Percentiles rank a stretch among this genome's conserved stretches.
phyloP scores from a whole-genome alignment of 2,888 invertebrate species.

The Macaria notata region DNA sequence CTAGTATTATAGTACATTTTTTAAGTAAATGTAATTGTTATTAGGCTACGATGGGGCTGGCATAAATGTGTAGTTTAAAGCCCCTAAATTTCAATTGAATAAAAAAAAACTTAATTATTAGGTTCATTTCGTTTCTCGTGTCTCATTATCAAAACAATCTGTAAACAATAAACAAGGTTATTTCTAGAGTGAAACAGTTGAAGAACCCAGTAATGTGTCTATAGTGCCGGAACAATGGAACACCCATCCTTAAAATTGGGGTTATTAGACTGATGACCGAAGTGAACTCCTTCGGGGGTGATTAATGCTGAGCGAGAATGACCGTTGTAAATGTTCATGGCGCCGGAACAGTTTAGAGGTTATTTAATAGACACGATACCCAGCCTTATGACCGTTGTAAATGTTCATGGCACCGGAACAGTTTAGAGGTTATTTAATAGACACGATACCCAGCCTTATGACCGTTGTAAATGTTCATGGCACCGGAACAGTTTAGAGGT shows the following conservation, averaged over 20 bases:
- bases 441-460: too few species aligned
- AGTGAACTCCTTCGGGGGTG: constrained; percentile 50
- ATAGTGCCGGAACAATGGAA: constrained; percentile 38
- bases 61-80: too few species aligned
- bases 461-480: constrained; percentile 25
- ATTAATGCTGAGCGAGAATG: constrained; percentile 48
- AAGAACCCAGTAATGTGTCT: constrained; percentile 39
- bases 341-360: constrained; percentile 17
- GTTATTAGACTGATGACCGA: constrained; percentile 39
- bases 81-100: too few species aligned
- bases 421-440: neutral
- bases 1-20: too few species aligned
- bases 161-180: neutral
- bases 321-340: constrained; percentile 35
- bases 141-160: neutral
- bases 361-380: constrained; percentile 10
- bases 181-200: neutral
- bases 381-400: constrained; percentile 35
- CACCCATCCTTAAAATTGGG: constrained; percentile 25
- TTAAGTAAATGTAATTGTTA: too few species aligned
- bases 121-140: too few species aligned
- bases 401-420: neutral
- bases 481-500: constrained; percentile 17
- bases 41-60: too few species aligned
- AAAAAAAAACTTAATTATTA: too few species aligned